Base-by-base conservation (phyloP, 2,113 vertebrate species). In the Phycodurus eques region DNA sequence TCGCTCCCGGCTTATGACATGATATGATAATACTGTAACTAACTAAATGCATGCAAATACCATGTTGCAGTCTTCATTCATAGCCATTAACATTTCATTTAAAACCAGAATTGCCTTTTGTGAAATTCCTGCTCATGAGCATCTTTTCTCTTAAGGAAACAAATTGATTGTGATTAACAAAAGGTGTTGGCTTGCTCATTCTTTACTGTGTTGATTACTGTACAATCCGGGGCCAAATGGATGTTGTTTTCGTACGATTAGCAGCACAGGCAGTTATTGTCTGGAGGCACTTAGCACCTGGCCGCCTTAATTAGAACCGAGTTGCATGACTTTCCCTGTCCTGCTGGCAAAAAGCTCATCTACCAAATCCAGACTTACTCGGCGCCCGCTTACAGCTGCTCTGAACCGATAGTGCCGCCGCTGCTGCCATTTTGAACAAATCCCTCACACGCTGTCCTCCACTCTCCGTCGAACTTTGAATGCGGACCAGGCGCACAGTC, bases 281-380 rank as follows among this genome's bases (percentile, higher is more conserved):
- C 80, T 71, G 49, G 79, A 79, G 80, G 76, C 87, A 70, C 76
- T 80, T 82, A 74, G 84, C 59, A 88, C 81, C 79, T 68, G 71
- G 64, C 76, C 82, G 79, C 79, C 79, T 83, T 88, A 87, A 91
- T 90, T 90, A 88, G 80, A 86, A 81, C 60, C 74, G 72, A 81
- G 67, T 76, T 70, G 71, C 77, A 73, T 78, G 77, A 75, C 81
- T 80, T 47, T 78, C 72, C 71, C 71, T 75, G 68, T 80, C 77
- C 80, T 81, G 81, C 82, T 88, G 76, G 56, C 83, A 56, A 73
- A 73, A 81, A 44, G 73, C 84, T 85, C 84, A 78, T 85, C 79
- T 80, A 79, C 78, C 83, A 76, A 64, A 76, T 80, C 54, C 75
- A 67, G 77, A 35, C 72, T 71, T 68, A 73, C 70, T 80, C 70